Base-by-base conservation (phyloP, 2,888 invertebrate genomes). In the Salpingus planirostris region DNA sequence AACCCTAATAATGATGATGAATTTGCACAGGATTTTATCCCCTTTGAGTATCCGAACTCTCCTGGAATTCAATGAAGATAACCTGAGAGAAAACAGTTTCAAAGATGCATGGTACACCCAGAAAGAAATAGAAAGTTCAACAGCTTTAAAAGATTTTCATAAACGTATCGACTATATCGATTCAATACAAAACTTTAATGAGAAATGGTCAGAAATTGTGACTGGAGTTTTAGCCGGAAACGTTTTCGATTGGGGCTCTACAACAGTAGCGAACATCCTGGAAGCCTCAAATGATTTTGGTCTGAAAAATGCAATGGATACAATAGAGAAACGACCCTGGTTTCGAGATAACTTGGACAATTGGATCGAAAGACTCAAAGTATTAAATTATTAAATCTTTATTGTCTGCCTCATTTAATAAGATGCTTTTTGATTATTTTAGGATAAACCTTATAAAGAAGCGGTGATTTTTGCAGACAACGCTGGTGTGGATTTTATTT, bases 191-290 rank as follows among this genome's bases (percentile, higher is more conserved):
- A 73, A 70, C 47, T 67, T 72, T 31, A 55, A 65, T 32, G 65
- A 67, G 27, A 70, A 70, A 49, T 81, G 80, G 80, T 67, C 69
- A 40, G 78, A 80, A 54, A 54, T 81, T 22, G 71, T 75, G 38
- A 69, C 69, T 47, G 81, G 81, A 22, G 70, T 80, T n/a, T 60
- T 81, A 45, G 80, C 80, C 52, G 78, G 95, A 12, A 97, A 97
- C 64, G 90, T 96, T 68, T 96, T 96, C 68, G 96, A 97, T 64
- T 95, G 93, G 91, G 96, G 96, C 30, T 93, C 96, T 2, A 82
- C 85, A 62, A 91, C 90, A 55, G 86, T 92, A 2, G 80, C 85
- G 11, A 74, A 77, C 48, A 78, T 95, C 43, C 72, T 96, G 68
- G 85, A 91, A 61, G 71, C 71, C 13, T 71, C 76, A 13, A 46